These are phyloP conservation scores for Bradypodion pumilum DNA, from an alignment of 2,797 vertebrate genomes.

Conservation along the genomic window DNA sequence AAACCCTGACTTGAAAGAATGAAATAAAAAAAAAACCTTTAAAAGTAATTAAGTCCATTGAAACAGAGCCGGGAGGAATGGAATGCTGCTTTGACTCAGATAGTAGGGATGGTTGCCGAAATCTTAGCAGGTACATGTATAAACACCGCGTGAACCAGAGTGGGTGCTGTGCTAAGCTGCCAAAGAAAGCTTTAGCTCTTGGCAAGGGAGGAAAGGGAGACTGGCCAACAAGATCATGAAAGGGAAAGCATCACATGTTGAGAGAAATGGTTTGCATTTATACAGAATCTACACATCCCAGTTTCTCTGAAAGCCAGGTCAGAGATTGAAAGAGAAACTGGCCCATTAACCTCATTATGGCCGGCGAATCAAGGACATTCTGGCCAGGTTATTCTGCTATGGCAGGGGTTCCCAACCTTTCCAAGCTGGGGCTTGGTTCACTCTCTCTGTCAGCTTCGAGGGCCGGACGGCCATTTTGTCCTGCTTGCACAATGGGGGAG, in stretches of 20 bases:
- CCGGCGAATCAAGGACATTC: no score
- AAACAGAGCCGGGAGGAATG: no score
- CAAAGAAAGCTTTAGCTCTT: background rate
- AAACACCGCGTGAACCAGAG: background rate
- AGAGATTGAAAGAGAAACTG: background rate
- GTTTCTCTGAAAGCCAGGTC: background rate
- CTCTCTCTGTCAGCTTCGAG: no score
- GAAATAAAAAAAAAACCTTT: background rate
- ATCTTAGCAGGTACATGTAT: background rate
- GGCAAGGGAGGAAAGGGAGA: background rate
- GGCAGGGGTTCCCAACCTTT: no score
- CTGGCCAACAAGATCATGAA: background rate
- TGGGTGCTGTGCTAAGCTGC: background rate
- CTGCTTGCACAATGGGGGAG: no score
- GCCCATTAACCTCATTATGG: background rate
- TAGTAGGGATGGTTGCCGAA: background rate
- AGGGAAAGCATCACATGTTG: background rate
- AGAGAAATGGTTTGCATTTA: slow-evolving; percentile 19
- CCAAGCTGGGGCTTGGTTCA: no score
- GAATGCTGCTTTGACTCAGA: background rate
- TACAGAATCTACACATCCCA: background rate
- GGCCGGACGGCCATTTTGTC: no score
- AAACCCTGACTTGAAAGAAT: background rate
- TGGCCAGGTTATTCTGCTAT: no score
- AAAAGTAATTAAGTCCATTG: background rate